Base-by-base conservation (phyloP, 2,113 vertebrate genomes). In the Morone chrysops region DNA sequence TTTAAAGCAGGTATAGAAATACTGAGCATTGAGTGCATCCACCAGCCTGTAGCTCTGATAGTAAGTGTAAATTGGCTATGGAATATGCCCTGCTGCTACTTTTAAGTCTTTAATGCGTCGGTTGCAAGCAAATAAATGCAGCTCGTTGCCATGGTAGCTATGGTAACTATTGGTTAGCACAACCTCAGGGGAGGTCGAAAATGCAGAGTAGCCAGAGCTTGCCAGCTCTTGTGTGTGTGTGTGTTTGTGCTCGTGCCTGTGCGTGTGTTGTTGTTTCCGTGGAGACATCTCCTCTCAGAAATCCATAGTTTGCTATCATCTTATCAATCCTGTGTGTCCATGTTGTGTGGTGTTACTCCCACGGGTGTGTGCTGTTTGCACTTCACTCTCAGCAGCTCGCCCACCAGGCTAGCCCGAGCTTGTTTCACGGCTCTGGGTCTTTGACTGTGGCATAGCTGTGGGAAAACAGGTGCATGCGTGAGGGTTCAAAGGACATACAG, bases 201-300 rank as follows among this genome's bases (percentile, higher is more conserved):
- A 89, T 89, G 84, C 83, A 88, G 89, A 87, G 76, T 75, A 81
- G 78, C 83, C 83, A 69, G 47, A 66, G 81, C 31, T 31, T 59
- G 40, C 4, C 40, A 18, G 18, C 48, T 50, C 14, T 13, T 50
- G 45, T 47, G 45, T 62, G 45, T 68, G 65, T 67, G 70, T 79
- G 67, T 66, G 41, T 70, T 68, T 86, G 65, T 54, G 68, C 68
- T 40, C 31, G 16, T 20, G 40, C 9, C n/a, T 66, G 43, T 70
- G 68, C 41, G 14, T 43, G 78, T 77, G 77, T 75, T 89, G 81
- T 87, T 80, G 85, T 93, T 92, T 88, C 89, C 63, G 22, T 89
- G 87, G 87, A 86, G 81, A 92, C 83, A 20, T 77, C 67, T 70
- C 80, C 57, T 84, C 68, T 73, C 73, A 66, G 54, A 87, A 82